phyloP scores from a whole-genome alignment of 2,797 vertebrate species.

The Chloroceryle amazona region DNA sequence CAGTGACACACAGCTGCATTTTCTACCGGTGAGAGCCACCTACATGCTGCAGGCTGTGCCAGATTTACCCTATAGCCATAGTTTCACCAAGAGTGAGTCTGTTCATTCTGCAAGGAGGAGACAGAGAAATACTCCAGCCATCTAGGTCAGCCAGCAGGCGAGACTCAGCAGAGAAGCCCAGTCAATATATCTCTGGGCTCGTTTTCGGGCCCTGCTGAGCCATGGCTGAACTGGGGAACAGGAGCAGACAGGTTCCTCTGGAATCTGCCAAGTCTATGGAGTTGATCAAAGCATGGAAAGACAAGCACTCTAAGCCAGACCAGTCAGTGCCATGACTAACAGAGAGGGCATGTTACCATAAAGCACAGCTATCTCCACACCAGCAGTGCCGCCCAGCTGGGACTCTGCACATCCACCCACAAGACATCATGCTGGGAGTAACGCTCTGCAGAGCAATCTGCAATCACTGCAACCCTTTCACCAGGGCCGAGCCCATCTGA shows the following conservation, averaged over 20 bases:
- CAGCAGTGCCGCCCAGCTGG: not conserved
- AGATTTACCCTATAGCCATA: not conserved
- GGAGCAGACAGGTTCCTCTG: rapidly evolving
- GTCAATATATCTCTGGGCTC: rapidly evolving
- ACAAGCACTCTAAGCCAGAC: not conserved
- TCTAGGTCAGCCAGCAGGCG: not conserved
- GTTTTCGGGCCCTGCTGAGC: not conserved
- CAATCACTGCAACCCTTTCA: rapidly evolving
- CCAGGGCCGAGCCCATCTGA: not conserved
- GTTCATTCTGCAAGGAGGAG: not conserved
- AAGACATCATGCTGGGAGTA: rapidly evolving
- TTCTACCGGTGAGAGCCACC: not conserved
- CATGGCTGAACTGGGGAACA: not conserved
- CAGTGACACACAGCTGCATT: rapidly evolving
- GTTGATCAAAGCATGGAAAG: not conserved
- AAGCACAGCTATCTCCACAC: not conserved
- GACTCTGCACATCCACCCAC: rapidly evolving
- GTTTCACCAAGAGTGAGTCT: not conserved
- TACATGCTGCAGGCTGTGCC: rapidly evolving
- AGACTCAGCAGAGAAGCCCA: not conserved
- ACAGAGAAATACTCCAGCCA: not conserved
- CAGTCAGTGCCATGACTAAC: not conserved
- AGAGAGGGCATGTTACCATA: rapidly evolving
- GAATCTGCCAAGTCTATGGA: not conserved
- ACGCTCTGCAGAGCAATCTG: rapidly evolving